Percentiles rank a stretch among this genome's conserved stretches.
Evolutionary conservation across 2,797 vertebrate species (phyloP).

Genomic region (Enteromius afrohamiltoni): DNA sequence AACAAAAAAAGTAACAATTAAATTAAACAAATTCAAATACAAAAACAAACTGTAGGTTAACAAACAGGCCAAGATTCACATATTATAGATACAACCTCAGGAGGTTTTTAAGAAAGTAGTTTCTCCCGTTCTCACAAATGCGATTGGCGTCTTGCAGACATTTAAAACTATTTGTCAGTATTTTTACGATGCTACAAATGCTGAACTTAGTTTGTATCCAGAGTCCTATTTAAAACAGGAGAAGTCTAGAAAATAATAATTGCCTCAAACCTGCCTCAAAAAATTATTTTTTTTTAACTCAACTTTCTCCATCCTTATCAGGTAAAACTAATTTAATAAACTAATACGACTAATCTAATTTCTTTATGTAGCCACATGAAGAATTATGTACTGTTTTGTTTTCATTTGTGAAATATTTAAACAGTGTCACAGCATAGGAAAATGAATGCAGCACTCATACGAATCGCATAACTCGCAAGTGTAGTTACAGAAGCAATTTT

Average conservation of each 20-base stretch:
- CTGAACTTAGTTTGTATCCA: not conserved
- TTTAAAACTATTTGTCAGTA: not conserved
- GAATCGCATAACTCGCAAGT: constrained; percentile 36
- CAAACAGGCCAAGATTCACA: not conserved
- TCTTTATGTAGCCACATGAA: not conserved
- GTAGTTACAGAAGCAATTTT: constrained; percentile 60
- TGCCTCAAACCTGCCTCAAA: not conserved
- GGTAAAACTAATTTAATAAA: not conserved
- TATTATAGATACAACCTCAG: not conserved
- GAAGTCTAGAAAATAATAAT: no score
- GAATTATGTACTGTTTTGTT: not conserved
- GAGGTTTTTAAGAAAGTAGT: not conserved
- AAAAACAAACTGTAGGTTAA: not conserved
- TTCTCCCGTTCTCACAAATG: not conserved
- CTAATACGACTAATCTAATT: not conserved
- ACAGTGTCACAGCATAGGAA: not conserved
- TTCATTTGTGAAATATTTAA: not conserved
- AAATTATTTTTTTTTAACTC: no score
- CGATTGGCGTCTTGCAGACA: not conserved
- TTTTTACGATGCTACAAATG: not conserved
- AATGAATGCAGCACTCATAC: not conserved
- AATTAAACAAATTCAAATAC: not conserved
- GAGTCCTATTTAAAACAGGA: not conserved
- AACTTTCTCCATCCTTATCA: not conserved
- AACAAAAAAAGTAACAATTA: not conserved